Percentiles rank a stretch among this genome's conserved stretches.
Evolutionary conservation across 1,140 invertebrate genomes (phyloP).

Genomic region (Scaptomyza montana): DNA sequence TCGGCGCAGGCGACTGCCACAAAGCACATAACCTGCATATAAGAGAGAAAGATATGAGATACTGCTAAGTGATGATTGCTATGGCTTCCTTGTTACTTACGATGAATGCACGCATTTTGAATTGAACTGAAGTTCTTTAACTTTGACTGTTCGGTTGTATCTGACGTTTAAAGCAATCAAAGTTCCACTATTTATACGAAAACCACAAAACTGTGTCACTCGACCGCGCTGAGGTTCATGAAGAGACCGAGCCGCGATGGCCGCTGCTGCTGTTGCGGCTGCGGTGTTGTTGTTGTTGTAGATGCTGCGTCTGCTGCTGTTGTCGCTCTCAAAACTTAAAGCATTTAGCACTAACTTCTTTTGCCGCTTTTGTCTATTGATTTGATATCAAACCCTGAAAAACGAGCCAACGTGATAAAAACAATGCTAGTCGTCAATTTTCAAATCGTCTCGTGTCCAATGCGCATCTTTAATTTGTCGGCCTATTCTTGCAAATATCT

Average conservation of each 20-base stretch:
- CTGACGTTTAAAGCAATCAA: constrained; percentile 64
- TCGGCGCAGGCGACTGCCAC: constrained; percentile 76
- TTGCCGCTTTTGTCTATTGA: constrained; percentile 70
- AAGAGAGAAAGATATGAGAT: constrained; percentile 27
- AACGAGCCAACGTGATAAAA: constrained; percentile 48
- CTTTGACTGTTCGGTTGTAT: constrained; percentile 66
- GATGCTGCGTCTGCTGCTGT: constrained; percentile 21
- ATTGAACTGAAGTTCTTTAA: constrained; percentile 72
- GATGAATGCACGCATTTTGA: constrained; percentile 79
- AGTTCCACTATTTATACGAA: constrained; percentile 77
- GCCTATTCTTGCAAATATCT: constrained; percentile 72
- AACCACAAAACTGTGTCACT: constrained; percentile 67
- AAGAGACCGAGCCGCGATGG: constrained; percentile 53
- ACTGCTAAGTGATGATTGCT: constrained; percentile 48
- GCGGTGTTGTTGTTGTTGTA: constrained; percentile 17
- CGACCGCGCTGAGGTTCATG: constrained; percentile 77
- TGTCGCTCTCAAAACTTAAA: constrained; percentile 32
- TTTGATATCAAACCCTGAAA: constrained; percentile 60
- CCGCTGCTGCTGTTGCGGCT: constrained; percentile 28
- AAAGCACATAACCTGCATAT: constrained; percentile 68
- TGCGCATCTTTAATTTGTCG: constrained; percentile 56
- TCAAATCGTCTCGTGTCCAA: constrained; percentile 36
- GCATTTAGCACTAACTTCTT: constrained; percentile 70
- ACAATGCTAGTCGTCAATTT: constrained; percentile 50
- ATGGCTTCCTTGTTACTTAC: constrained; percentile 57